Conservation (phyloP, 92 coral and sea anemone genomes). For the Pocillopora grandis region DNA sequence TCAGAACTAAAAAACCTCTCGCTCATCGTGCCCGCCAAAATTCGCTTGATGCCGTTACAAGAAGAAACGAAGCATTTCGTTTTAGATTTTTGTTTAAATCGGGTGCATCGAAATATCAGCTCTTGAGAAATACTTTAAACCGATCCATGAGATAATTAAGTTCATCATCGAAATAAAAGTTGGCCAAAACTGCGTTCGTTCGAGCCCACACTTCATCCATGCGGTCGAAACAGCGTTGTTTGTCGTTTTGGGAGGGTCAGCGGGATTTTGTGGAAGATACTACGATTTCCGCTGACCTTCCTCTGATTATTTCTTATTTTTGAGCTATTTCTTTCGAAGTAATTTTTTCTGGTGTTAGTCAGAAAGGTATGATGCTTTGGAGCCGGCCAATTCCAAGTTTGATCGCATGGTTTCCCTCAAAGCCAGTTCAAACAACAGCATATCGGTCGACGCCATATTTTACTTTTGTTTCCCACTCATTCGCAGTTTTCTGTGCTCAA, state of each 20-base stretch:
- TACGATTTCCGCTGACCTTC: conserved; percentile 82
- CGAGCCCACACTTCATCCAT: background rate
- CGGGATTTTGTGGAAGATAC: conserved; percentile 58
- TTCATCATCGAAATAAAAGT: background rate
- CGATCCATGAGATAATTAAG: background rate
- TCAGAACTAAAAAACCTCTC: background rate
- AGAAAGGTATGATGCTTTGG: background rate
- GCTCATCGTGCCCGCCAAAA: conserved; percentile 36
- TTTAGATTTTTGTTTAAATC: background rate
- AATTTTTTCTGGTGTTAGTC: background rate
- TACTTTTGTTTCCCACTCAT: conserved; percentile 36
- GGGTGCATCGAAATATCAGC: background rate
- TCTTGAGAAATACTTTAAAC: background rate
- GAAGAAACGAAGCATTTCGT: conserved; percentile 6
- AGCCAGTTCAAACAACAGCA: conserved; percentile 23
- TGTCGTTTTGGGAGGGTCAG: conserved; percentile 67
- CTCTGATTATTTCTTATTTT: conserved; percentile 32
- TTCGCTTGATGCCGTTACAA: background rate
- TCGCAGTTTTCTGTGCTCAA: conserved; percentile 9
- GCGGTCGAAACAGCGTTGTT: conserved; percentile 20
- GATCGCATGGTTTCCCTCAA: background rate
- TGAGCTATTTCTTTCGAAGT: conserved; percentile 24
- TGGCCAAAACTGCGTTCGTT: background rate
- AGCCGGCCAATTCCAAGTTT: background rate
- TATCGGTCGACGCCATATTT: conserved; percentile 45